Evolutionary conservation across 1,140 invertebrate genomes (phyloP).

Genomic region (Drosophila gunungcola): DNA sequence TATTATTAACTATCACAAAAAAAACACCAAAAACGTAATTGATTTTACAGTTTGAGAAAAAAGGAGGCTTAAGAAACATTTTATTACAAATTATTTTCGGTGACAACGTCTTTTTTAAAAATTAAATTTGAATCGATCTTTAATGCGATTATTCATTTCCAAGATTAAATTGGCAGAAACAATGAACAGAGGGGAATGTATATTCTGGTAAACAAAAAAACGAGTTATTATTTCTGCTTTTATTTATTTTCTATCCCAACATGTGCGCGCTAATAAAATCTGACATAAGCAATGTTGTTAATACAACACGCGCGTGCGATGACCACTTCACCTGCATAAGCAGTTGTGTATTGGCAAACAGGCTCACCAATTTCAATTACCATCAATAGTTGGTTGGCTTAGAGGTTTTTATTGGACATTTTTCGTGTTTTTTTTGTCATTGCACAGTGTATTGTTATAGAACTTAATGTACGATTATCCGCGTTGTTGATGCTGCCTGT

Average conservation of each 20-base stretch:
- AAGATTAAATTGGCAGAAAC: not conserved
- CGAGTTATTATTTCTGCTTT: not conserved
- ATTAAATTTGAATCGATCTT: not conserved
- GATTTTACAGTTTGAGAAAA: no score
- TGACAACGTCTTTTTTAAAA: no score
- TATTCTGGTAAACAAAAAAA: constrained; percentile 9
- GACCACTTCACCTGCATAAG: constrained; percentile 5
- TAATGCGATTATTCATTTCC: not conserved
- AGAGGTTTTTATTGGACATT: constrained; percentile 11
- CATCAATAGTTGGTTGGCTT: not conserved
- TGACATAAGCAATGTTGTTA: constrained; percentile 36
- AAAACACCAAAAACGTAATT: no score
- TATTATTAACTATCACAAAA: no score
- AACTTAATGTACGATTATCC: constrained; percentile 25
- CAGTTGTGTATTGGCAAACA: constrained; percentile 27
- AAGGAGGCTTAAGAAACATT: no score
- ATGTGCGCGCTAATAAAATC: constrained; percentile 28
- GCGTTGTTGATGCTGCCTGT: constrained; percentile 21
- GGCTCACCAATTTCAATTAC: constrained; percentile 18
- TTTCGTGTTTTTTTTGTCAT: not conserved
- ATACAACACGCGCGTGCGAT: not conserved
- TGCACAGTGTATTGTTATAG: not conserved
- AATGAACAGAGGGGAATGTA: not conserved
- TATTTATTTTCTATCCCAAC: not conserved
- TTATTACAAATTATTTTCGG: no score